Evolutionary conservation across 2,797 vertebrate species (phyloP), one percentile per base, ranked within the genome.

Genomic region (Huso huso): DNA sequence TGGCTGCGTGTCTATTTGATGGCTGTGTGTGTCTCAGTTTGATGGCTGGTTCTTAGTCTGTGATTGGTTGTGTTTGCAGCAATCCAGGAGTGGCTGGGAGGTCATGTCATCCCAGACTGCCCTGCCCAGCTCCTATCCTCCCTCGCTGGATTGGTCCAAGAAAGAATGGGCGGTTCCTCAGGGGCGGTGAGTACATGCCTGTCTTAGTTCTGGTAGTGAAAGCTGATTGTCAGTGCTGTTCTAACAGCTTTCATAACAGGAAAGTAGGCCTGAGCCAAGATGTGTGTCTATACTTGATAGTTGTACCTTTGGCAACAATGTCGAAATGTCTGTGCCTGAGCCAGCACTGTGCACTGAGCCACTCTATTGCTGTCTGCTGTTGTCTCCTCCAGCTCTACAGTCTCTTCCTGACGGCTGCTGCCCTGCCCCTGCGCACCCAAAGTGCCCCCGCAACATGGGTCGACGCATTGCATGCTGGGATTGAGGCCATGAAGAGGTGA

Each of bases 111-210:
- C 0, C 93, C 93, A 0, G 78, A 82, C 66, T 85, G 78, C 53
- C 93, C 92, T 0, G 79, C 85, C 49, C 77, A 75, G 72, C 84
- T 98, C 18, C 80, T 99, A 15, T 89, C 78, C 0, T 71, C 79
- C 12, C 71, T 99, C 12, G 90, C 93, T 0, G 71, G 87, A 23
- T 74, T 98, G 81, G 77, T 97, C 6, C 85, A 95, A 81, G 93
- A 96, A 72, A 90, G 86, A 72, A 99, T 99, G 96, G 96, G 96
- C 23, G 96, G 96, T 51, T 94, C 96, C 5, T 98, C 95, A 0
- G 96, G 96, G 6, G 95, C 91, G 13, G 95, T 94, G 71, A 86
- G 91, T 71, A 4, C 58, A 13, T 8, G 7, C 13, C 51, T 12
- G 1, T 51, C 23, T 37, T 37, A 37, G 23, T 37, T 37, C 23